A percentile compares a stretch with the other conserved stretches of the same genome.
These are phyloP conservation scores for Agriopis marginaria DNA, from an alignment of 2,888 invertebrate genomes.

Conservation along the genomic window DNA sequence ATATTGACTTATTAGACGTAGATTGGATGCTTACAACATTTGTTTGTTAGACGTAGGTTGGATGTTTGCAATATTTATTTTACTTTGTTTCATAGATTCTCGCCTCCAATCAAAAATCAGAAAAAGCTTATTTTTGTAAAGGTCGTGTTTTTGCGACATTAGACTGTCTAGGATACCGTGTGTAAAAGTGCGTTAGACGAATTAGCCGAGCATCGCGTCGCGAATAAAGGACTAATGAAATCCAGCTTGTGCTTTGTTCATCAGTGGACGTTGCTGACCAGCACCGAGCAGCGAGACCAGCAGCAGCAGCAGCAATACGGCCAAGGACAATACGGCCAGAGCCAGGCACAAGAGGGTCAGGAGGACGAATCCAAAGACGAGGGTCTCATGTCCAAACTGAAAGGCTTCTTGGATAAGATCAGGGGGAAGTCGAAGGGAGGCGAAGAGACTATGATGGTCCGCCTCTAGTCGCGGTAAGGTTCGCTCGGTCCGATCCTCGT, in stretches of 20 bases:
- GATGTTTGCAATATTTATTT: not conserved
- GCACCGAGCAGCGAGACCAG: slow-evolving; percentile 33
- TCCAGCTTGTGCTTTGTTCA: slow-evolving; percentile 83
- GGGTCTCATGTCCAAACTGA: slow-evolving; percentile 65
- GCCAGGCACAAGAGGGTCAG: slow-evolving; percentile 41
- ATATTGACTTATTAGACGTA: too few relatives aligned
- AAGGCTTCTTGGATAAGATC: slow-evolving; percentile 63
- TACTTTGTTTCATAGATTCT: not conserved
- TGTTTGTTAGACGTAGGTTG: too few relatives aligned
- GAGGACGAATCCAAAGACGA: slow-evolving; percentile 52
- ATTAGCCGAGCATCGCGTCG: slow-evolving; percentile 72
- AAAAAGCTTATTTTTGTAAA: not conserved
- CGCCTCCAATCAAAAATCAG: not conserved
- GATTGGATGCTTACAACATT: too few relatives aligned
- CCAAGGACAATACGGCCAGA: slow-evolving; percentile 31
- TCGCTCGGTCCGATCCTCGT: slow-evolving; percentile 14
- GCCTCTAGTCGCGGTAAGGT: slow-evolving; percentile 35
- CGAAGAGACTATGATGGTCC: slow-evolving; percentile 57
- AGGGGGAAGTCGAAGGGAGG: slow-evolving; percentile 58
- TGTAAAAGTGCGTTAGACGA: slow-evolving; percentile 82
- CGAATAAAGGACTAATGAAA: slow-evolving; percentile 79
- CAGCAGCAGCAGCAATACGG: slow-evolving; percentile 6
- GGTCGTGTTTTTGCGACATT: slow-evolving; percentile 54
- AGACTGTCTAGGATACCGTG: slow-evolving; percentile 38
- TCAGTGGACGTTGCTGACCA: slow-evolving; percentile 70